Conservation (phyloP, 2,113 vertebrate genomes). For the Odontesthes bonariensis region DNA sequence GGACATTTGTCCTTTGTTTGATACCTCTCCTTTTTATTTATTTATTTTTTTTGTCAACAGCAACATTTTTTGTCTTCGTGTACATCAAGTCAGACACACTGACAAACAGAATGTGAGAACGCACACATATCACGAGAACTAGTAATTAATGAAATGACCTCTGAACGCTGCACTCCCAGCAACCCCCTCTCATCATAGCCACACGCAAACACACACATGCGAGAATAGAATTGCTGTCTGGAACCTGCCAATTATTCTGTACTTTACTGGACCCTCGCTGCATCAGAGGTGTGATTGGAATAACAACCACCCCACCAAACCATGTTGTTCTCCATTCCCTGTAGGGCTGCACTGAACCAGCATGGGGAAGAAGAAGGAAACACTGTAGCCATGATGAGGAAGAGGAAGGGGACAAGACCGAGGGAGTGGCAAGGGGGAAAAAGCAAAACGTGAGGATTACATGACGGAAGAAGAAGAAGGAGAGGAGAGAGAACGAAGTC, state of each 20-base stretch:
- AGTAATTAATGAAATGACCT: slow-evolving; percentile 83
- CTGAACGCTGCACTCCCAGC: slow-evolving; percentile 73
- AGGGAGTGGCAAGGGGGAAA: slow-evolving; percentile 15
- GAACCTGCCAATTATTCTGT: slow-evolving; percentile 84
- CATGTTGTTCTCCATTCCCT: slow-evolving; percentile 74
- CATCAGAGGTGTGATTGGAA: slow-evolving; percentile 86
- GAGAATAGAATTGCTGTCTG: slow-evolving; percentile 67
- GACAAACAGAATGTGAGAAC: slow-evolving; percentile 67
- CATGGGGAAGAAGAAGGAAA: slow-evolving; percentile 52
- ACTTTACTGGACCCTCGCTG: slow-evolving; percentile 83
- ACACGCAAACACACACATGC: slow-evolving; percentile 37
- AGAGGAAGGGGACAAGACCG: slow-evolving; percentile 37
- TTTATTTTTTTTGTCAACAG: slow-evolving; percentile 26
- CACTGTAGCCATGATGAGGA: slow-evolving; percentile 52
- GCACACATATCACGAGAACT: slow-evolving; percentile 69
- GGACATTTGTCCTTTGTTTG: slow-evolving; percentile 24
- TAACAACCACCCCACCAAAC: slow-evolving; percentile 81
- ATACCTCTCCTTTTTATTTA: slow-evolving; percentile 2
- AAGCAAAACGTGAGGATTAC: slow-evolving; percentile 51
- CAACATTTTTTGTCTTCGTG: slow-evolving; percentile 51
- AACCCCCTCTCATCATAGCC: slow-evolving; percentile 51
- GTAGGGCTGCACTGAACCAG: slow-evolving; percentile 64
- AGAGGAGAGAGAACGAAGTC: slow-evolving; percentile 52
- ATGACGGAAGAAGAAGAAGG: slow-evolving; percentile 46
- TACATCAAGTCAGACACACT: slow-evolving; percentile 59